Evolutionary conservation across 2,888 invertebrate genomes (phyloP).

Genomic region (Diploptera punctata): DNA sequence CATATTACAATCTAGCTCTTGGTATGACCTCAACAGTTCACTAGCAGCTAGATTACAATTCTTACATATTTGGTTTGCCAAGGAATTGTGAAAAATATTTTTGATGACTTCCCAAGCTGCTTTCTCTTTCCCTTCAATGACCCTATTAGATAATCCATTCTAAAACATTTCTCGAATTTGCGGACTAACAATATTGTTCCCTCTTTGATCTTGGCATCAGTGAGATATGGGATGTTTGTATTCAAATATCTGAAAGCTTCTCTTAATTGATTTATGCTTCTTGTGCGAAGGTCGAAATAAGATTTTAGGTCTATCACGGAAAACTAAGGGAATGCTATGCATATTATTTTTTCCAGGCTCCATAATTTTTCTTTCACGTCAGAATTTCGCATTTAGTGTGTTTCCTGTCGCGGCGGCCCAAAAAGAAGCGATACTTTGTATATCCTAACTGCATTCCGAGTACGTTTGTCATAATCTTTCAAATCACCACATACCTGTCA

Average conservation of each 20-base stretch:
- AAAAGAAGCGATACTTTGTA: neutral
- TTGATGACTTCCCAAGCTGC: neutral
- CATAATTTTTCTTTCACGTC: neutral
- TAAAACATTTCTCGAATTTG: neutral
- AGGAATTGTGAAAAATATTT: conserved; percentile 13
- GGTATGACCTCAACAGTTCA: conserved; percentile 5
- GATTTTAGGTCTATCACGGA: neutral
- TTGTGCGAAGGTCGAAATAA: neutral
- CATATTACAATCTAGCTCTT: conserved; percentile 4
- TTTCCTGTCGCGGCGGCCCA: neutral
- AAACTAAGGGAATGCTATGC: neutral
- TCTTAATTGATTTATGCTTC: neutral
- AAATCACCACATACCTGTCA: conserved; percentile 7
- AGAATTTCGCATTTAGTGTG: neutral
- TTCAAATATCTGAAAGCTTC: neutral
- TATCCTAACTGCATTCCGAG: conserved; percentile 8
- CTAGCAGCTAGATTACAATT: neutral
- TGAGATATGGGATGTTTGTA: no score
- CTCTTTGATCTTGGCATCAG: neutral
- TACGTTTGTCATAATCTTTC: neutral
- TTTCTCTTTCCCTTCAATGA: neutral
- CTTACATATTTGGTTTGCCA: conserved; percentile 1
- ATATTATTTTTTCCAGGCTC: neutral
- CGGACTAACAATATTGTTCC: neutral
- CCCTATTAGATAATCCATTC: neutral